phyloP scores from a whole-genome alignment of 2,888 invertebrate species.

The Noctua pronuba region DNA sequence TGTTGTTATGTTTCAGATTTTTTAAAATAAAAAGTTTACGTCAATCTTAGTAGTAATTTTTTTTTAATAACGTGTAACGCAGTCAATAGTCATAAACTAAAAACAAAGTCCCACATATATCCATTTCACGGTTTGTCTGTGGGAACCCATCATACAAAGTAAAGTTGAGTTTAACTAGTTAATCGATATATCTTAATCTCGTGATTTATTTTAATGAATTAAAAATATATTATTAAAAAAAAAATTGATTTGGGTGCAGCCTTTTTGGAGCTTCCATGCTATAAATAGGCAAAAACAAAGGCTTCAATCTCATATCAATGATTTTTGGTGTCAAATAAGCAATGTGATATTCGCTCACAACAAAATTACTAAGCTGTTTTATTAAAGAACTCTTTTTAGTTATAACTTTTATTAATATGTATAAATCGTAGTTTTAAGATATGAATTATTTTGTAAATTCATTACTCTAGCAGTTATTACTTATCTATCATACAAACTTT shows the following conservation, averaged over 20 bases:
- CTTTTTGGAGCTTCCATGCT: not conserved
- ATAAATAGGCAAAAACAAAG: no score
- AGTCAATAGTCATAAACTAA: no score
- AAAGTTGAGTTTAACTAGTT: no score
- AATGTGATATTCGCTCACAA: not conserved
- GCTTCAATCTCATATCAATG: not conserved
- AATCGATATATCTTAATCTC: not conserved
- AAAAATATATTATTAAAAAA: not conserved
- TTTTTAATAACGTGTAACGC: no score
- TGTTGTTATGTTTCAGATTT: not conserved
- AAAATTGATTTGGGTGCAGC: no score
- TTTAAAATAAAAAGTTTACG: not conserved
- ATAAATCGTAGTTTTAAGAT: not conserved
- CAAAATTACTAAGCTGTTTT: not conserved
- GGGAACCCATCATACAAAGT: no score
- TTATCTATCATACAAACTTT: constrained; percentile 43
- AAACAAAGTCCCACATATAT: no score
- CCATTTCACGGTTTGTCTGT: not conserved
- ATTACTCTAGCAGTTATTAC: constrained; percentile 19
- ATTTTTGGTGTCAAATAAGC: not conserved
- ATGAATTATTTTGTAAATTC: constrained; percentile 12
- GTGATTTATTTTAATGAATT: not conserved
- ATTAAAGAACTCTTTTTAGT: not conserved
- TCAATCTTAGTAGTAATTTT: not conserved
- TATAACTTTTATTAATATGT: not conserved